phyloP scores from a whole-genome alignment of 2,888 invertebrate genomes.

The Ethmia dodecea region DNA sequence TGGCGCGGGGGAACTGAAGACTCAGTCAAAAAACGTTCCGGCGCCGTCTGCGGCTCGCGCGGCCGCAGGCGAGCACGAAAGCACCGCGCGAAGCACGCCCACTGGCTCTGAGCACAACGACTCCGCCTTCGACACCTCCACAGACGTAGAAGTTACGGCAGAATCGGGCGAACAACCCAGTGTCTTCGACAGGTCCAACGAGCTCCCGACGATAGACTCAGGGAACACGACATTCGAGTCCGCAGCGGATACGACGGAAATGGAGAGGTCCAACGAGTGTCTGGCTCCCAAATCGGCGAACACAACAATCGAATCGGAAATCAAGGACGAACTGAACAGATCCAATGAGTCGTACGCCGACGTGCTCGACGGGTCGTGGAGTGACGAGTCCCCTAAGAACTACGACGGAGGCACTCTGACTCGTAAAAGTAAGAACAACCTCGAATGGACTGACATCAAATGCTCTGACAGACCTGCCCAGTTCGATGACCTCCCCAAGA shows the following conservation, averaged over 20 bases:
- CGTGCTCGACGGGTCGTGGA: slow-evolving; percentile 59
- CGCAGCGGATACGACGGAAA: slow-evolving; percentile 23
- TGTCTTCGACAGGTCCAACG: slow-evolving; percentile 26
- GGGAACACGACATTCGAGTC: slow-evolving; percentile 33
- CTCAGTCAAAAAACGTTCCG: slow-evolving; percentile 83
- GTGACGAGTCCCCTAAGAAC: slow-evolving; percentile 36
- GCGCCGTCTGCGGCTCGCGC: slow-evolving; percentile 84
- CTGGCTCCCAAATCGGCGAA: slow-evolving; percentile 54
- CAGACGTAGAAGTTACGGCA: slow-evolving; percentile 6
- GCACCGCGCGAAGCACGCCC: slow-evolving; percentile 47
- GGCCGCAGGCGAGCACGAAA: slow-evolving; percentile 62
- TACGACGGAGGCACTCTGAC: slow-evolving; percentile 32
- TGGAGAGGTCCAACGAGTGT: slow-evolving; percentile 64
- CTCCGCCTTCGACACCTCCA: slow-evolving; percentile 24
- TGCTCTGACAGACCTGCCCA: slow-evolving; percentile 22
- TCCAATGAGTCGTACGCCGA: slow-evolving; percentile 72
- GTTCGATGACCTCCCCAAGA: slow-evolving; percentile 32
- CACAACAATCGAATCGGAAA: slow-evolving; percentile 53
- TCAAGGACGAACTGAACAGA: slow-evolving; percentile 51
- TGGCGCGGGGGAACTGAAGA: slow-evolving; percentile 45
- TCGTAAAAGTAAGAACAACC: slow-evolving; percentile 29
- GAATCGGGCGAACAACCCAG: slow-evolving; percentile 1
- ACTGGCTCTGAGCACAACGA: slow-evolving; percentile 61
- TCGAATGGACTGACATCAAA: slow-evolving; percentile 54
- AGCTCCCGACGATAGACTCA: slow-evolving; percentile 29